phyloP scores from a whole-genome alignment of 2,113 vertebrate genomes.

The Chiloscyllium plagiosum region DNA sequence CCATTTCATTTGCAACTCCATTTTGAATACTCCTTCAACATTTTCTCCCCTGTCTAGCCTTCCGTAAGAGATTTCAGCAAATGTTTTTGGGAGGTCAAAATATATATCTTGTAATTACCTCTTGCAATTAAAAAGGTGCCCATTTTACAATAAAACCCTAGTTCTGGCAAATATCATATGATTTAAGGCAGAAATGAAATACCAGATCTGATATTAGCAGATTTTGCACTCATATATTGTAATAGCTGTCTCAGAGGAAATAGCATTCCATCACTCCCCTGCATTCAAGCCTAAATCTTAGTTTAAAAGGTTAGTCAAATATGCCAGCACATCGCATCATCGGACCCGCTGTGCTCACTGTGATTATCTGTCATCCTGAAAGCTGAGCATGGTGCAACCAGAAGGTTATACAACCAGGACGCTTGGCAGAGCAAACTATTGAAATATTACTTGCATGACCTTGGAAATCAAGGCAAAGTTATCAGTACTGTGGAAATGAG shows the following conservation, averaged over 20 bases:
- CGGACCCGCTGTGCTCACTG: background rate
- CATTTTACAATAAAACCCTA: background rate
- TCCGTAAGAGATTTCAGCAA: background rate
- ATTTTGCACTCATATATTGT: background rate
- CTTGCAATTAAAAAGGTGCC: background rate
- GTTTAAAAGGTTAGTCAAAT: background rate
- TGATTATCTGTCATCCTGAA: background rate
- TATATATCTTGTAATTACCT: background rate
- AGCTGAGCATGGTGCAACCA: background rate
- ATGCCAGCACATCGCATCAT: background rate
- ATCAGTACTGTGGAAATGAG: background rate
- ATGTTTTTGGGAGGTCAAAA: background rate
- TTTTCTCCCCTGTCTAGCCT: background rate
- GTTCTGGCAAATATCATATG: background rate
- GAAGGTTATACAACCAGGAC: background rate
- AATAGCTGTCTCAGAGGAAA: background rate
- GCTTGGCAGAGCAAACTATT: background rate
- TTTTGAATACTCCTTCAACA: background rate
- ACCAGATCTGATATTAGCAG: background rate
- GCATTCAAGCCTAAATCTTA: background rate
- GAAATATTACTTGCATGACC: background rate
- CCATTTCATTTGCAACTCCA: background rate
- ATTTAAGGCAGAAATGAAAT: background rate
- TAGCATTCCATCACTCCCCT: background rate
- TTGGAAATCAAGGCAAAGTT: background rate